phyloP scores from a whole-genome alignment of 2,113 vertebrate genomes.

The Emydocephalus ijimae region DNA sequence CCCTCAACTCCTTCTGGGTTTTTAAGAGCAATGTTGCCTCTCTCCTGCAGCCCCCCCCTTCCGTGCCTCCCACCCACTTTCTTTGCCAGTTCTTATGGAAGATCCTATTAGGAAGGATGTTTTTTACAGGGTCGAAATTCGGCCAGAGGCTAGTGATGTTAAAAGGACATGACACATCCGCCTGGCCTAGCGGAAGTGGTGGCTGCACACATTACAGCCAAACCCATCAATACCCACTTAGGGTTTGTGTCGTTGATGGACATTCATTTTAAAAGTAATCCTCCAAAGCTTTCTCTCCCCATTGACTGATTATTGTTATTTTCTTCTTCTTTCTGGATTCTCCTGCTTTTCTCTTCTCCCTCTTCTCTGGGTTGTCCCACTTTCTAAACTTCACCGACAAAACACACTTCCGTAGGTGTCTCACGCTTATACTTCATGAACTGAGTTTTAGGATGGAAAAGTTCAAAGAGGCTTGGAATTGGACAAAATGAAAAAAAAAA shows the following conservation, averaged over 20 bases:
- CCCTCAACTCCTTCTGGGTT: background rate
- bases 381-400: slow-evolving; percentile 6
- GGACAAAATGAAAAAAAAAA: background rate
- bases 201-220: slow-evolving; percentile 90
- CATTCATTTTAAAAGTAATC: slow-evolving; percentile 34
- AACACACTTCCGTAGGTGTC: rapidly evolving
- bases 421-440: background rate
- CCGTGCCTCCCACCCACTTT: background rate
- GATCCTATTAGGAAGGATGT: slow-evolving; percentile 61
- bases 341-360: background rate
- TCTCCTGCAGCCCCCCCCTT: background rate
- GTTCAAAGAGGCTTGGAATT: slow-evolving; percentile 40
- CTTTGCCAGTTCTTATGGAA: slow-evolving; percentile 30
- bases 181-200: slow-evolving; percentile 78
- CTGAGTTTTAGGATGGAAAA: slow-evolving; percentile 26
- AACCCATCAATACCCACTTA: slow-evolving; percentile 70
- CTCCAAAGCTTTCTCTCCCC: slow-evolving; percentile 47
- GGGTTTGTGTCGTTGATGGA: slow-evolving; percentile 34
- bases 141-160: slow-evolving; percentile 93
- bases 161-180: slow-evolving; percentile 94
- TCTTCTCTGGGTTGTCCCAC: background rate
- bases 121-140: slow-evolving; percentile 72
- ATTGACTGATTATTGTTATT: slow-evolving; percentile 63
- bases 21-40: rapidly evolving
- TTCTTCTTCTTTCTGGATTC: slow-evolving; percentile 31